Conservation (phyloP, 1,140 invertebrate species). For the Ceratoteleas bidentatus region DNA sequence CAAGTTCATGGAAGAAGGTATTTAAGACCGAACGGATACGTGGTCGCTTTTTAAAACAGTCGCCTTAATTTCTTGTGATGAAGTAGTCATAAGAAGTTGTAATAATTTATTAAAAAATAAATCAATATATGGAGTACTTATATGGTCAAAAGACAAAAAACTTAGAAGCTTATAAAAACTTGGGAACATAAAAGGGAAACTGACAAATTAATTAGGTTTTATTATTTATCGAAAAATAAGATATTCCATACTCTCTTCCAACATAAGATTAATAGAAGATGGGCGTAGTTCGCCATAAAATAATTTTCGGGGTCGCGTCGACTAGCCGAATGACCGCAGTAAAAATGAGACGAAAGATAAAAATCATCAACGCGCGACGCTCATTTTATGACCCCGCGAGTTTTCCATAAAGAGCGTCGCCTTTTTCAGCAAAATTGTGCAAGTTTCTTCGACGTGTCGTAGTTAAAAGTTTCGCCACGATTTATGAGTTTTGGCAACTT, state of each 20-base stretch:
- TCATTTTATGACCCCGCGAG: slow-evolving; percentile 36
- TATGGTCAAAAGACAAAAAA: too few relatives aligned
- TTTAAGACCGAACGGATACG: too few relatives aligned
- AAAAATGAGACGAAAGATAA: slow-evolving; percentile 30
- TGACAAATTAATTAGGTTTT: not conserved
- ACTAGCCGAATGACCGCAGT: not conserved
- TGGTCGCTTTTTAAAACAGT: not conserved
- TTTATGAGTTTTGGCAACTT: slow-evolving; percentile 53
- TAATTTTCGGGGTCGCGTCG: slow-evolving; percentile 12
- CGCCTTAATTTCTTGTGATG: too few relatives aligned
- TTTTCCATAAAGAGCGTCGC: slow-evolving; percentile 30
- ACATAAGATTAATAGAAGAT: slow-evolving; percentile 4
- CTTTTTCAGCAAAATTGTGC: slow-evolving; percentile 38
- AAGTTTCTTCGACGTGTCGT: slow-evolving; percentile 44
- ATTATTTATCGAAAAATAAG: not conserved
- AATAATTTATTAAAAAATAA: too few relatives aligned
- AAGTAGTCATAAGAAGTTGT: too few relatives aligned
- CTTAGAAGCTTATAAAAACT: not conserved
- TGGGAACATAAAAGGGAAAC: not conserved
- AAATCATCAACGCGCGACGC: slow-evolving; percentile 27
- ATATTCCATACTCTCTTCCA: not conserved
- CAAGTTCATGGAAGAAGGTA: slow-evolving; percentile 5
- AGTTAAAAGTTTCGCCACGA: slow-evolving; percentile 43
- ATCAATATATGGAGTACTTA: too few relatives aligned
- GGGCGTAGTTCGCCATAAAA: slow-evolving; percentile 5